Conservation (phyloP, 2,888 invertebrate genomes). For the Lucinisca nassula region DNA sequence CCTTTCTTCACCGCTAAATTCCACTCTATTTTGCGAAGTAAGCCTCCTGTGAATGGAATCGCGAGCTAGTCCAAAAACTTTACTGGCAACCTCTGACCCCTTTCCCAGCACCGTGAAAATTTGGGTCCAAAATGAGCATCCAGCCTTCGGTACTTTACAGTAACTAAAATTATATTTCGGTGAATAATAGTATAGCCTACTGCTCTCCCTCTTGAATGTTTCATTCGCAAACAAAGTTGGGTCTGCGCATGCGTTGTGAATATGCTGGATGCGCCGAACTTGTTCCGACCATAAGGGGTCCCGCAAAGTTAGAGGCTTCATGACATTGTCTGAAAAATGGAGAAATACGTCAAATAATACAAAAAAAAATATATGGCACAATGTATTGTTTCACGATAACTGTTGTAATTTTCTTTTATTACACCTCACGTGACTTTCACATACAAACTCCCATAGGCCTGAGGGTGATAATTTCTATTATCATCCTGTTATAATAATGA, state of each 20-base stretch:
- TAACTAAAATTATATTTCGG: constrained; percentile 27
- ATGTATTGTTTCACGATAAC: too few species aligned
- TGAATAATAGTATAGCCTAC: not conserved
- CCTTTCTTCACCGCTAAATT: not conserved
- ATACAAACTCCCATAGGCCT: too few species aligned
- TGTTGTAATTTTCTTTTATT: too few species aligned
- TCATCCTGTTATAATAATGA: too few species aligned
- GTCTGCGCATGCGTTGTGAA: not conserved
- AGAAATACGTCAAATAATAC: too few species aligned
- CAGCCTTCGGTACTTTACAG: constrained; percentile 54
- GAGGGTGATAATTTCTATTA: too few species aligned
- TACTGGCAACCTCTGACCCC: not conserved
- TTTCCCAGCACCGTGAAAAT: constrained; percentile 21
- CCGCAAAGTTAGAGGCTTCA: too few species aligned
- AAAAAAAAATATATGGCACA: too few species aligned
- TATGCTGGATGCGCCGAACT: not conserved
- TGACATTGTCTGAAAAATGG: too few species aligned
- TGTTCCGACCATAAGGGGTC: too few species aligned
- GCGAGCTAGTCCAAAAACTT: constrained; percentile 2
- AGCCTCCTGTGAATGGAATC: not conserved
- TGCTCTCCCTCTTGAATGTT: not conserved
- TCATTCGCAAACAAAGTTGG: not conserved
- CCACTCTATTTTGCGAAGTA: not conserved
- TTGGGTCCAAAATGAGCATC: constrained; percentile 50
- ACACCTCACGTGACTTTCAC: too few species aligned